A percentile compares a stretch with the other conserved stretches of the same genome.
Evolutionary conservation across 2,797 vertebrate genomes (phyloP).

Genomic region (Phyllotis vaccarum): DNA sequence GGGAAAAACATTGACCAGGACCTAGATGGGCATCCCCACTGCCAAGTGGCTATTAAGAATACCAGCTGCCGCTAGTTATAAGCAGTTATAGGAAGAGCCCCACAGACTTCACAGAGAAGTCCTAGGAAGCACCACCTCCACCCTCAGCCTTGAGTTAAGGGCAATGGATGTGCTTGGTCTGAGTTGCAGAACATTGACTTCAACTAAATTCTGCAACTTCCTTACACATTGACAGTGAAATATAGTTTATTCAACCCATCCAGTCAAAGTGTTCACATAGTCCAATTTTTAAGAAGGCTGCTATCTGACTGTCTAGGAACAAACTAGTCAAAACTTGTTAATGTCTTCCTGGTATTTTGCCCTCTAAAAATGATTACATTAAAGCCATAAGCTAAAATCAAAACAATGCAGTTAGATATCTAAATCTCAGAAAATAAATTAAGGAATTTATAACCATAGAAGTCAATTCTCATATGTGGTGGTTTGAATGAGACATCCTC

Average conservation of each 20-base stretch:
- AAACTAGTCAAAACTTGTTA: constrained; percentile 28
- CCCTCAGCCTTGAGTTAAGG: background rate
- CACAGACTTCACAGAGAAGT: background rate
- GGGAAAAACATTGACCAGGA: background rate
- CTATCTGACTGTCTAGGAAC: background rate
- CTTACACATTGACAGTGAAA: background rate
- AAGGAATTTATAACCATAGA: background rate
- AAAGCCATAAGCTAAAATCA: constrained; percentile 48
- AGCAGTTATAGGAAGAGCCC: background rate
- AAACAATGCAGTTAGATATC: constrained; percentile 13
- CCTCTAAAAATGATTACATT: constrained; percentile 32
- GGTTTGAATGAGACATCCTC: background rate
- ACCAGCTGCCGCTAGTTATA: background rate
- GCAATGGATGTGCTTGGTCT: background rate
- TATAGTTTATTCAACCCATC: background rate
- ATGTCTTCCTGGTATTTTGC: constrained; percentile 6
- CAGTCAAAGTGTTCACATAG: background rate
- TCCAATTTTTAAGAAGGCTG: constrained; percentile 37
- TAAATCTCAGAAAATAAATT: constrained; percentile 51
- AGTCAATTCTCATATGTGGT: background rate
- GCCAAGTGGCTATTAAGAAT: background rate
- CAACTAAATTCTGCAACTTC: constrained; percentile 39
- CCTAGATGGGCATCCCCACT: too few relatives aligned
- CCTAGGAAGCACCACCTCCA: background rate
- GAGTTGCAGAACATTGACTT: constrained; percentile 5